phyloP scores from a whole-genome alignment of 2,888 invertebrate genomes.

The Noctua janthina region DNA sequence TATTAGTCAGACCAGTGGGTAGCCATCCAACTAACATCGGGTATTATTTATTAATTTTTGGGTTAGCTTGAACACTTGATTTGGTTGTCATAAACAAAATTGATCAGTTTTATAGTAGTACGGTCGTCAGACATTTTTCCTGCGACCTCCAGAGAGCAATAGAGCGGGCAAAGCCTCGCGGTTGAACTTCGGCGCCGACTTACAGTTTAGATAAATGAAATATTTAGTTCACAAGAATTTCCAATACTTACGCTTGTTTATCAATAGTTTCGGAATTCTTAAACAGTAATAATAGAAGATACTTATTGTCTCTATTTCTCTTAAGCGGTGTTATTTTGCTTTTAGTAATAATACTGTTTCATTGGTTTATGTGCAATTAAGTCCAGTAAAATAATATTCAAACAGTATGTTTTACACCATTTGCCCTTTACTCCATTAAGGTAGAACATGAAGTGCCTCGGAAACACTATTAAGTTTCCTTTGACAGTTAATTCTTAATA shows the following conservation, averaged over 20 bases:
- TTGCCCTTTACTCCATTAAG: neutral
- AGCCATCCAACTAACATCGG: neutral
- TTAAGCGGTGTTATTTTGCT: conserved; percentile 13
- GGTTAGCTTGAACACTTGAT: neutral
- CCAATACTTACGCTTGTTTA: conserved; percentile 53
- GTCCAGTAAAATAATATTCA: neutral
- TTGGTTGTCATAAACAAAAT: conserved; percentile 1
- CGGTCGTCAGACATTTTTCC: conserved; percentile 9
- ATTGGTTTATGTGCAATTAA: neutral
- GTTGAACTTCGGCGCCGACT: conserved; percentile 30
- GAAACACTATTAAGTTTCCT: neutral
- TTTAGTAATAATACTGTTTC: neutral
- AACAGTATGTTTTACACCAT: neutral
- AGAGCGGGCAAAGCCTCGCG: conserved; percentile 7
- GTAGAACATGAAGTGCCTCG: neutral
- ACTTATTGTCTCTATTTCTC: conserved; percentile 20
- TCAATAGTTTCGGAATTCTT: conserved; percentile 48
- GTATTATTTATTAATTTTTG: neutral
- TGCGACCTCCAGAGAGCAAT: neutral
- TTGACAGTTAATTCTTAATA: neutral
- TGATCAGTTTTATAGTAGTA: neutral
- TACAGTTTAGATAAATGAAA: conserved; percentile 50
- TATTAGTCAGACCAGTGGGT: neutral
- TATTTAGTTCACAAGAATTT: conserved; percentile 59
- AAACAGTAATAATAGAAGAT: conserved; percentile 29